A percentile compares a stretch with the other conserved stretches of the same genome.
Evolutionary conservation across 2,113 vertebrate genomes (phyloP).

Genomic region (Equus quagga): DNA sequence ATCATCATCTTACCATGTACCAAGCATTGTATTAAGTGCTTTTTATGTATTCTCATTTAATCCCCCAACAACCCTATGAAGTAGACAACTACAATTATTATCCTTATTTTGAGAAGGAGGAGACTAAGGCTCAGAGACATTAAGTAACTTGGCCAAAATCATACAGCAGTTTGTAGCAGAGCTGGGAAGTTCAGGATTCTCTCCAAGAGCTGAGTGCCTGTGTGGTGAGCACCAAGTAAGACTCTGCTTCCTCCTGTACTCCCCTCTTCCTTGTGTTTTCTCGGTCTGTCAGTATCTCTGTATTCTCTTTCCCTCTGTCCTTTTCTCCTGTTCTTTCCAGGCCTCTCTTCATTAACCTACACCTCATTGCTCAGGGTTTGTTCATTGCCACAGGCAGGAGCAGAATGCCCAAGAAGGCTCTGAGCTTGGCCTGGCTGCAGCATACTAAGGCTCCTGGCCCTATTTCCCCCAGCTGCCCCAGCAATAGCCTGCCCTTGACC

Average conservation of each 20-base stretch:
- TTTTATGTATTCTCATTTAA: constrained; percentile 46
- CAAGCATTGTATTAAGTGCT: constrained; percentile 24
- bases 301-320: neutral
- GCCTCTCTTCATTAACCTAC: constrained; percentile 45
- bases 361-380: neutral
- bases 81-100: constrained; percentile 33
- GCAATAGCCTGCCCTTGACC: constrained; percentile 48
- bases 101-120: constrained; percentile 39
- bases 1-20: neutral
- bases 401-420: constrained; percentile 20
- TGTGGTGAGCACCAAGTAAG: neutral
- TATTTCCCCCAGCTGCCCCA: neutral
- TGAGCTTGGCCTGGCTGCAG: neutral
- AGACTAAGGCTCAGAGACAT: constrained; percentile 2
- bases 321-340: neutral
- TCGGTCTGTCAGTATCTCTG: neutral
- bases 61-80: neutral
- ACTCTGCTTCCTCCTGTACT: neutral
- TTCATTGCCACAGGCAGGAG: neutral
- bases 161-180: constrained; percentile 4
- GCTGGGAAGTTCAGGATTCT: constrained; percentile 10
- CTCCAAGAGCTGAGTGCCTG: neutral
- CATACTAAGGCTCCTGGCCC: neutral
- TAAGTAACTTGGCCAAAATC: constrained; percentile 32
- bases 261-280: neutral